Evolutionary conservation across 64 coral and sea anemone species (phyloP), one percentile per base, ranked within the genome.

Genomic region (Pachyseris speciosa): DNA sequence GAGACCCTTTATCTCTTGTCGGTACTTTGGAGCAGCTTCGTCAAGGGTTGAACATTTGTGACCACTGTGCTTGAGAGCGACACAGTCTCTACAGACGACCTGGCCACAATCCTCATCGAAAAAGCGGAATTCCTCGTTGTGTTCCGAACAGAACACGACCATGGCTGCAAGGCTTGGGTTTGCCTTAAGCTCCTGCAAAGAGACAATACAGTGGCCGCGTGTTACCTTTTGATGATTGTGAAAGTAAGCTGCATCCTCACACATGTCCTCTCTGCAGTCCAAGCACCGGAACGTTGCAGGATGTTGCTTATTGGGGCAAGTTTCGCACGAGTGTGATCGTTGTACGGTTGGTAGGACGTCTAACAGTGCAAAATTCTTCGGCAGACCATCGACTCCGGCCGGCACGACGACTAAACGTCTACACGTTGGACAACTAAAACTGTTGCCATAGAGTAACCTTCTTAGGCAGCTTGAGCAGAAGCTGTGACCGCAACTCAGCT

Each of bases 31-130:
- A 47, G 44, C 44, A 47, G 44, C 44, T 47, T 7, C 44, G 13
- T 7, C 44, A 9, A 59, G 22, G 6, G 55, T 19, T 59, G 20
- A 59, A 59, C 55, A 59, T 17, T 59, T 59, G 55, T 59, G 55
- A n/a, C 55, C 55, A 59, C 20, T 17, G 22, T 59, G 55, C 55
- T 59, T 3, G 55, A 59, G 55, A 17, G 55, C 20, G 16, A 59
- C 55, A n/a, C 55, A 59, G 55, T 59, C 55, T 59, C 55, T 59
- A 59, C 55, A n/a, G n/a, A n/a, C n/a, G n/a, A n/a, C n/a, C n/a
- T n/a, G n/a, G n/a, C n/a, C n/a, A n/a, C n/a, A n/a, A n/a, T n/a
- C n/a, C n/a, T n/a, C n/a, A n/a, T 47, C 44, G 1, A 47, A 47
- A 13, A 47, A 47, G 44, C 44, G 44, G 44, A 47, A 47, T 47